phyloP scores from a whole-genome alignment of 2,888 invertebrate genomes.

The Drosophila parthenogenetica region DNA sequence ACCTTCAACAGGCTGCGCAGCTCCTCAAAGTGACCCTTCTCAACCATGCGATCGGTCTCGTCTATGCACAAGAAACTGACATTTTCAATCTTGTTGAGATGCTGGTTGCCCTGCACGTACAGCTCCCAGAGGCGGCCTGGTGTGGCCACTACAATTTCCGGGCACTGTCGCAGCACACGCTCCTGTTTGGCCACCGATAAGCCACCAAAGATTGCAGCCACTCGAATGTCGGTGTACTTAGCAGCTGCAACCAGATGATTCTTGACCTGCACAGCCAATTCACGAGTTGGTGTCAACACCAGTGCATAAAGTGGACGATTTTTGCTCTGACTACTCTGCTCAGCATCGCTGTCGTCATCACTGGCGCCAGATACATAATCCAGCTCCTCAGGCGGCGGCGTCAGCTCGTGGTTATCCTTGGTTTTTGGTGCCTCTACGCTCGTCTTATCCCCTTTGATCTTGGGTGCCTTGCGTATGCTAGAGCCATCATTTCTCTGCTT shows the following conservation, averaged over 20 bases:
- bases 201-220: conserved; percentile 96
- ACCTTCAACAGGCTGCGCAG: conserved; percentile 91
- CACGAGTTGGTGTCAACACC: conserved; percentile 97
- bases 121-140: conserved; percentile 99
- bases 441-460: conserved; percentile 50
- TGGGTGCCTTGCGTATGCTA: conserved; percentile 78
- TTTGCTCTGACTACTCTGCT: conserved; percentile 41
- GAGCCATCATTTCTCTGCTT: conserved; percentile 85
- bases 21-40: conserved; percentile 98
- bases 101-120: conserved; percentile 91
- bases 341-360: conserved; percentile 62
- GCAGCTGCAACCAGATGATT: conserved; percentile 92
- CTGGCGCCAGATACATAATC: conserved; percentile 73
- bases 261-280: conserved; percentile 97
- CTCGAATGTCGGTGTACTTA: conserved; percentile 90
- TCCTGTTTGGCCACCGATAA: conserved; percentile 97
- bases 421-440: conserved; percentile 16
- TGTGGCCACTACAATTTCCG: conserved; percentile 98
- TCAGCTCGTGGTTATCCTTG: conserved; percentile 80
- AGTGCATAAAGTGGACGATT: conserved; percentile 89
- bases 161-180: conserved; percentile 91
- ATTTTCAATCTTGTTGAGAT: conserved; percentile 89
- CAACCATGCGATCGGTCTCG: conserved; percentile 99
- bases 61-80: conserved; percentile 97
- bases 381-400: conserved; percentile 83